Evolutionary conservation across 2,113 vertebrate species (phyloP).

Genomic region (Mormyrus iriodes): DNA sequence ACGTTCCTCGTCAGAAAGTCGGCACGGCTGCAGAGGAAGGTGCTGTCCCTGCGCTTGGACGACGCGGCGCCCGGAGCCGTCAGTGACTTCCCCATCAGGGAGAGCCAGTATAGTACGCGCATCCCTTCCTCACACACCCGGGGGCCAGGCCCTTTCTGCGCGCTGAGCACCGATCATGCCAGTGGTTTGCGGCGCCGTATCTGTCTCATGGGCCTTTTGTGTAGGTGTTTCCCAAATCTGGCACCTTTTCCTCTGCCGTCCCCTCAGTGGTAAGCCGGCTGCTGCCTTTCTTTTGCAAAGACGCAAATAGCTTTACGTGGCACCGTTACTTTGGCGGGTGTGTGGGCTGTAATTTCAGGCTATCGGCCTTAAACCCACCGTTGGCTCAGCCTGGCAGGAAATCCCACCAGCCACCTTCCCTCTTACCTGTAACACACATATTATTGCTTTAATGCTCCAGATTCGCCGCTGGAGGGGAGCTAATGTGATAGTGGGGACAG

Average conservation of each 20-base stretch:
- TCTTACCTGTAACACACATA: neutral
- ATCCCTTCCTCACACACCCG: constrained; percentile 12
- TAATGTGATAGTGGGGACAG: neutral
- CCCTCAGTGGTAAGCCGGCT: neutral
- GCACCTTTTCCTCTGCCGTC: neutral
- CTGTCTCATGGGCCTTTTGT: neutral
- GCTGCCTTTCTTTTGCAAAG: neutral
- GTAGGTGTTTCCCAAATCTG: neutral
- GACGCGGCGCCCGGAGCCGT: constrained; percentile 55
- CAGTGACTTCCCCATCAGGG: constrained; percentile 79
- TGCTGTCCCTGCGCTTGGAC: constrained; percentile 74
- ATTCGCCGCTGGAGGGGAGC: neutral
- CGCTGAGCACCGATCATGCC: neutral
- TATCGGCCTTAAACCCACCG: too few species aligned
- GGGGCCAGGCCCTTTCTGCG: neutral
- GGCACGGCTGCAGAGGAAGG: constrained; percentile 74
- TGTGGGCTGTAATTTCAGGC: neutral
- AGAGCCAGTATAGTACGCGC: constrained; percentile 86
- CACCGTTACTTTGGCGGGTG: neutral
- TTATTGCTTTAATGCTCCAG: neutral
- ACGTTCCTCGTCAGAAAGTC: constrained; percentile 85
- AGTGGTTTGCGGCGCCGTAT: neutral
- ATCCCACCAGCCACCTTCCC: neutral
- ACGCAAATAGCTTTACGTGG: neutral
- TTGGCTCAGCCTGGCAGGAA: neutral